Percentiles rank a stretch among this genome's conserved stretches.
Evolutionary conservation across 2,797 vertebrate genomes (phyloP).

Genomic region (Liasis olivaceus): DNA sequence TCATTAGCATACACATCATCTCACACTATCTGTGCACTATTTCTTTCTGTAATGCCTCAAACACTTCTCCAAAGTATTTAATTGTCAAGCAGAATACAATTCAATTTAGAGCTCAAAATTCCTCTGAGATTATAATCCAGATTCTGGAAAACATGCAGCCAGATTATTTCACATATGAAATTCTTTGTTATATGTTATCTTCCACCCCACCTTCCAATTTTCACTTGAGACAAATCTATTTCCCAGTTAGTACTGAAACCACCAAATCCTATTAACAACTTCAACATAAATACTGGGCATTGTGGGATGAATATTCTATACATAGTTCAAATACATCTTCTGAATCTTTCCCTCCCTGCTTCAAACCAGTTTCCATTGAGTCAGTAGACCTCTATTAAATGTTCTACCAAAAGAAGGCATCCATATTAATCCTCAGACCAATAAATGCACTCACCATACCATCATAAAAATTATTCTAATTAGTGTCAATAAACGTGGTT

Average conservation of each 20-base stretch:
- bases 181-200: background rate
- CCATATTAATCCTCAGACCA: background rate
- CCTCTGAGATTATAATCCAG: background rate
- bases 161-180: background rate
- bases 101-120: background rate
- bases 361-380: background rate
- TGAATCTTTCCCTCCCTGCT: background rate
- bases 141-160: too few relatives aligned
- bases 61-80: background rate
- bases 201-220: too few relatives aligned
- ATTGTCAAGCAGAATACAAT: background rate
- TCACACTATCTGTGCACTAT: background rate
- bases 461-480: background rate
- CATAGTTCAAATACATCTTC: background rate
- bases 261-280: background rate
- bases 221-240: background rate
- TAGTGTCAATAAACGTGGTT: background rate
- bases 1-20: background rate
- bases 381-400: background rate
- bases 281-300: background rate
- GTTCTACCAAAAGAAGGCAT: background rate
- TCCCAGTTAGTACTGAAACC: background rate
- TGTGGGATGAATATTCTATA: background rate
- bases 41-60: too few relatives aligned
- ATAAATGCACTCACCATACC: background rate